Base-by-base conservation (phyloP, 2,113 vertebrate species). In the Plecturocebus donacophilus region DNA sequence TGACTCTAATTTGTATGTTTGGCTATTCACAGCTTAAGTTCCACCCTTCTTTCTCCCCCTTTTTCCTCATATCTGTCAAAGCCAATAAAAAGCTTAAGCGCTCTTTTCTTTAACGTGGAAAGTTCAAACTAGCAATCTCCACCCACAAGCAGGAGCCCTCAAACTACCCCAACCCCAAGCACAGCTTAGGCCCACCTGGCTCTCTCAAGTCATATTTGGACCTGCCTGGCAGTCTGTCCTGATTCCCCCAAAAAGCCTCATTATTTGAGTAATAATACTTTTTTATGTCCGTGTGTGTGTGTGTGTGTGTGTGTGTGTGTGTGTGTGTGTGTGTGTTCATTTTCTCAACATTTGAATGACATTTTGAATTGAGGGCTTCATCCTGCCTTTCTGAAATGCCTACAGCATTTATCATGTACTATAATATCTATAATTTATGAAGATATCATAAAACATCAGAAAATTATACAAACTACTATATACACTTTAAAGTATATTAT, bases 81-180 rank as follows among this genome's bases (percentile, higher is more conserved):
- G 73, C 38, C 32, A 20, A 12, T 30, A 42, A 38, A 61, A 70
- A 70, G 19, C 12, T 54, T 40, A 8, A 8, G 11, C 1, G 5
- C 6, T 16, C 70, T 71, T n/a, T 58, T 38, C 7, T 8, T 68
- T 11, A 27, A 11, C 16, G 8, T 16, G n/a, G 17, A 23, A 42
- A 23, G 27, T 42, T 92, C 11, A 66, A n/a, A 19, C 0, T 7
- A 23, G 27, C 6, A 82, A 82, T 35, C 20, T 13, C 4, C 45
- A 20, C 23, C 23, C 13, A 14, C 6, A 49, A 30, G 25, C 23
- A 19, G 38, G 4, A 70, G 2, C 3, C 42, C 49, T n/a, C 19
- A 0, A 0, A 11, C 11, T 6, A 11, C 0, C 7, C 40, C 1
- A 8, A 23, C 5, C 27, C 11, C 1, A 1, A 10, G 32, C 42